Percentiles rank a stretch among this genome's conserved stretches.
phyloP scores from a whole-genome alignment of 2,113 vertebrate species.

The Labeo catla region DNA sequence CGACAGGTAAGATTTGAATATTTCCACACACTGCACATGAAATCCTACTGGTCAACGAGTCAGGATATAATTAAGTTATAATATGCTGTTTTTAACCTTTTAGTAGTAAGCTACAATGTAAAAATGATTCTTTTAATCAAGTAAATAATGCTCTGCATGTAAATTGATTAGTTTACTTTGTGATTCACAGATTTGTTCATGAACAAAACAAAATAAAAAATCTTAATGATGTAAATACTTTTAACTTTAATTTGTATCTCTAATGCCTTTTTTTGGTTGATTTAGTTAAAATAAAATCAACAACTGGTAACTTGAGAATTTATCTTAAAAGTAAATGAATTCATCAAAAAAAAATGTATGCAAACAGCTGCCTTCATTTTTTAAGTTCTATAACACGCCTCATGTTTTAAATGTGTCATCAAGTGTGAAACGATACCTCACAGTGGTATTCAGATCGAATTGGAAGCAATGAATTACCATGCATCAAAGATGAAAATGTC shows the following conservation, averaged over 20 bases:
- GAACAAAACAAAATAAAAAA: neutral
- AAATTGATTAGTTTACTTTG: neutral
- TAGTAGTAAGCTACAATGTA: too few species aligned
- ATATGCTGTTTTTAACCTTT: neutral
- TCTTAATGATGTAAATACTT: neutral
- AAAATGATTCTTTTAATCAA: neutral
- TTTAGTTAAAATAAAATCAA: too few species aligned
- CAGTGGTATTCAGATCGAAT: constrained; percentile 41
- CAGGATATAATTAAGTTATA: constrained; percentile 3
- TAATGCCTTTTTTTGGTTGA: neutral
- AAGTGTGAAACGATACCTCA: constrained; percentile 21
- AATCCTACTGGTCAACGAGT: neutral
- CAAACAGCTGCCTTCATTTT: neutral
- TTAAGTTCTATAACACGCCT: neutral
- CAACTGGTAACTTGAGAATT: neutral
- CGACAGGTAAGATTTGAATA: constrained; percentile 70
- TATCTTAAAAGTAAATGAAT: neutral
- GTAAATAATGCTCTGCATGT: neutral
- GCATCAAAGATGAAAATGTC: constrained; percentile 57
- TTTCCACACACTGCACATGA: neutral
- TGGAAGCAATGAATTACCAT: constrained; percentile 46
- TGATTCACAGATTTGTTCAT: neutral
- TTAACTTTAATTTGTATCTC: neutral
- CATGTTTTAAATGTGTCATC: neutral
- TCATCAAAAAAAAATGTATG: neutral